Percentiles rank a stretch among this genome's conserved stretches.
These are phyloP conservation scores for Lypha dubia DNA, from an alignment of 2,888 invertebrate genomes.

Conservation along the genomic window DNA sequence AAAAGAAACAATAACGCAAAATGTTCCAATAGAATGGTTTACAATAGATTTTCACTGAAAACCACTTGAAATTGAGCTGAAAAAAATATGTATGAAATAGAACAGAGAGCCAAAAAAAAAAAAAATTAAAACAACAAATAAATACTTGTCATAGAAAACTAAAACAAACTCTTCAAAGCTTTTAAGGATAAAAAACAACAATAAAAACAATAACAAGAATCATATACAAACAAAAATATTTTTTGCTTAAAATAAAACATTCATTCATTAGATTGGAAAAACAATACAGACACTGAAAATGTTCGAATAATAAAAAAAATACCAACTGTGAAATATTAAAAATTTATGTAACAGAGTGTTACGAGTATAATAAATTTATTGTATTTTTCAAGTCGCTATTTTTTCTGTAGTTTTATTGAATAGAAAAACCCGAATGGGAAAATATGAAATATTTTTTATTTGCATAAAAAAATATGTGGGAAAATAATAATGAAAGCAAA, in stretches of 20 bases:
- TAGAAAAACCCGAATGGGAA: slow-evolving; percentile 7
- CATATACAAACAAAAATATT: slow-evolving; percentile 29
- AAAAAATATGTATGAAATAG: slow-evolving; percentile 14
- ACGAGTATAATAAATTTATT: slow-evolving; percentile 17
- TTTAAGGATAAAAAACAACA: too few relatives aligned
- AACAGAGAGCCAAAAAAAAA: background rate
- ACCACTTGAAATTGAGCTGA: slow-evolving; percentile 56
- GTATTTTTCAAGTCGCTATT: slow-evolving; percentile 5
- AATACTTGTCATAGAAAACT: slow-evolving; percentile 60
- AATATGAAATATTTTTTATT: slow-evolving; percentile 14
- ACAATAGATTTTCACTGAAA: slow-evolving; percentile 59
- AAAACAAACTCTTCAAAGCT: slow-evolving; percentile 44
- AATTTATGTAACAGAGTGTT: slow-evolving; percentile 6
- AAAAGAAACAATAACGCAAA: slow-evolving; percentile 49
- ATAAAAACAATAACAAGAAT: background rate
- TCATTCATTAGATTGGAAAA: slow-evolving; percentile 6
- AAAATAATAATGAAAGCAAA: slow-evolving; percentile 34
- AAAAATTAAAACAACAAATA: slow-evolving; percentile 50
- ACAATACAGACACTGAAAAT: slow-evolving; percentile 22
- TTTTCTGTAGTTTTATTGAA: background rate
- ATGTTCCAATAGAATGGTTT: slow-evolving; percentile 46
- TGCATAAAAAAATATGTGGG: slow-evolving; percentile 7
- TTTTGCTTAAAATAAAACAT: slow-evolving; percentile 10
- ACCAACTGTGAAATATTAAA: slow-evolving; percentile 31
- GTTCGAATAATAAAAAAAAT: slow-evolving; percentile 10